These are phyloP conservation scores for Hoplodrina blanda DNA, from an alignment of 2,888 invertebrate species.

Conservation along the genomic window DNA sequence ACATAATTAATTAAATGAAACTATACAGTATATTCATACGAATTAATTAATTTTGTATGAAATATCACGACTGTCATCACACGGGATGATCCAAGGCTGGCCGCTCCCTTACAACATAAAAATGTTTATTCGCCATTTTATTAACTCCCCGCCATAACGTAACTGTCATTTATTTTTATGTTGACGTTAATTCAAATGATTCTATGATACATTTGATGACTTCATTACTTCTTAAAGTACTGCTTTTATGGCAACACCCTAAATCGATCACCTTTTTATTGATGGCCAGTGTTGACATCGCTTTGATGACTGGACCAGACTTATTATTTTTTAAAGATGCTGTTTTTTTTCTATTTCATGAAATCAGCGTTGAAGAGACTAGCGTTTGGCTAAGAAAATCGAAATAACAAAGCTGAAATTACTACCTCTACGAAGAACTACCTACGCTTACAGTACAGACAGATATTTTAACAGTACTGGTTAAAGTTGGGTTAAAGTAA, in stretches of 20 bases:
- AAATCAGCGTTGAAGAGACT: neutral
- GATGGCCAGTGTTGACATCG: neutral
- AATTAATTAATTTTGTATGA: constrained; percentile 60
- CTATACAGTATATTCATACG: constrained; percentile 46
- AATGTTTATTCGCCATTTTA: constrained; percentile 54
- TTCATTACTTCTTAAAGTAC: constrained; percentile 30
- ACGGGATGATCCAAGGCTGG: constrained; percentile 54
- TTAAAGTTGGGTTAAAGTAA: too few relatives aligned
- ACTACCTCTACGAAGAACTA: too few relatives aligned
- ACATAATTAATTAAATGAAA: constrained; percentile 52
- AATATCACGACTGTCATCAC: constrained; percentile 56
- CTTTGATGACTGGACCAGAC: neutral
- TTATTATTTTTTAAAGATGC: too few relatives aligned
- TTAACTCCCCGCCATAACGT: constrained; percentile 46
- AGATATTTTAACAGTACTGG: too few relatives aligned
- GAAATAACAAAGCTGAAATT: too few relatives aligned
- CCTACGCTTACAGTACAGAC: neutral
- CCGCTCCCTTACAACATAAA: constrained; percentile 53
- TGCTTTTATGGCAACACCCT: constrained; percentile 5
- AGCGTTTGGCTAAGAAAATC: neutral
- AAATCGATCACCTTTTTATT: constrained; percentile 9
- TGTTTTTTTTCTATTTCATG: neutral
- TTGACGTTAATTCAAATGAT: constrained; percentile 57
- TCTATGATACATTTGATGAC: constrained; percentile 27
- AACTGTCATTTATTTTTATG: constrained; percentile 59